Percentiles rank a stretch among this genome's conserved stretches.
phyloP scores from a whole-genome alignment of 2,888 invertebrate genomes.

The Drosophila eohydei region DNA sequence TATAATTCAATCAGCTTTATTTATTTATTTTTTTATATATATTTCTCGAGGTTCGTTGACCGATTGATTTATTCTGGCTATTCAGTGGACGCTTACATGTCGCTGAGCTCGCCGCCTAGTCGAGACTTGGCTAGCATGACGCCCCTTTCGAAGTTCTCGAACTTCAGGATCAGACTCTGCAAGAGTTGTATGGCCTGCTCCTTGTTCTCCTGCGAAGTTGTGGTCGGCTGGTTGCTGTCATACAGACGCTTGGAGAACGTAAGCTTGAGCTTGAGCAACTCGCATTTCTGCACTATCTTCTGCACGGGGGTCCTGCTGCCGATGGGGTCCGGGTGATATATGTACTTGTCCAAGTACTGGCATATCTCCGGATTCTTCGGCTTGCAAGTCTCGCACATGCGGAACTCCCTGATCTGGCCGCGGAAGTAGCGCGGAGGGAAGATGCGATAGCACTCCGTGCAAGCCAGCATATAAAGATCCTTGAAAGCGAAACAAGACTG shows the following conservation, averaged over 20 bases:
- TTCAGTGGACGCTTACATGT: no score
- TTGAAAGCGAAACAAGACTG: neutral
- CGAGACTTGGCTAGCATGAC: neutral
- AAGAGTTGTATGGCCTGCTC: neutral
- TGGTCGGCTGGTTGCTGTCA: neutral
- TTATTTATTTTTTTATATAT: no score
- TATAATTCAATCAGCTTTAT: no score
- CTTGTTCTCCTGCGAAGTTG: neutral
- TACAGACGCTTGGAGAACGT: neutral
- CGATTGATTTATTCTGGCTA: no score
- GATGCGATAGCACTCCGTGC: constrained; percentile 14
- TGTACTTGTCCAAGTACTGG: constrained; percentile 13
- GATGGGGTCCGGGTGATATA: constrained; percentile 1
- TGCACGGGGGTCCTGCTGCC: neutral
- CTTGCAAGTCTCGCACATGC: constrained; percentile 25
- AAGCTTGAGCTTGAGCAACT: neutral
- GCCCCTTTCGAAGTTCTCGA: neutral
- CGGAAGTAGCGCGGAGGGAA: constrained; percentile 20
- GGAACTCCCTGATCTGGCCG: constrained; percentile 24
- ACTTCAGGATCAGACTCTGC: neutral
- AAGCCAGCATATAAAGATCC: constrained; percentile 11
- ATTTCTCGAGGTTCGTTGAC: no score
- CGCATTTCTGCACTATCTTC: neutral
- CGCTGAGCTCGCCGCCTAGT: no score
- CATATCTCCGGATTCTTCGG: constrained; percentile 17